Base-by-base conservation (phyloP, 2,113 vertebrate species). In the Nesospiza acunhae region DNA sequence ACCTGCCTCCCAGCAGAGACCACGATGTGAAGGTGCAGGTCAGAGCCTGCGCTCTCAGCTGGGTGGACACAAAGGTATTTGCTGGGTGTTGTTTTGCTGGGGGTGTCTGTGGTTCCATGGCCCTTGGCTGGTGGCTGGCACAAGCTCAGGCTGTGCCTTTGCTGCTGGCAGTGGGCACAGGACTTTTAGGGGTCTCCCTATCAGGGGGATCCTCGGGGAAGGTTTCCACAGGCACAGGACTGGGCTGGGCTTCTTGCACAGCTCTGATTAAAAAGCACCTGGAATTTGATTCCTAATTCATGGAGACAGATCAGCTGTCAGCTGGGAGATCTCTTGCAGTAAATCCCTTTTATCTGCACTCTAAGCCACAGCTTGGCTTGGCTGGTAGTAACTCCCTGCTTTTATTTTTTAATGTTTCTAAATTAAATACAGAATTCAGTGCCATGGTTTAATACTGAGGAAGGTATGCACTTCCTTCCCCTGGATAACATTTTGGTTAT, bases 31-130 rank as follows among this genome's bases (percentile, higher is more conserved):
- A 99, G 94, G 96, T 99, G 87, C 98, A 99, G 97, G 98, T 99
- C 27, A 99, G 99, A 97, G 99, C 98, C 20, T 99, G 99, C 98
- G 99, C 99, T 17, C 98, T 99, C 39, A 99, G 98, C 97, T 96
- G 98, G 17, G 94, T 99, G 96, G 98, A 99, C 93, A 96, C 98
- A n/a, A 97, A 99, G 98, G 99, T 99, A 98, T 88, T 74, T 84
- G 23, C 15, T 47, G 13, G 18, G 30, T 55, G 91, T 56, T 91
- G 49, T 9, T 50, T 50, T 49, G 39, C 85, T 69, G 93, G 58
- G 70, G 44, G 9, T 67, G 42, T 62, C 89, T 91, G 69, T n/a
- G 72, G 5, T 58, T 22, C 56, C 42, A 13, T 75, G 67, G 37
- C 59, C 55, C 42, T 23, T 79, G 63, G n/a, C 59, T 81, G 47